Base-by-base conservation (phyloP, 2,888 invertebrate species). In the Lithophane socia region DNA sequence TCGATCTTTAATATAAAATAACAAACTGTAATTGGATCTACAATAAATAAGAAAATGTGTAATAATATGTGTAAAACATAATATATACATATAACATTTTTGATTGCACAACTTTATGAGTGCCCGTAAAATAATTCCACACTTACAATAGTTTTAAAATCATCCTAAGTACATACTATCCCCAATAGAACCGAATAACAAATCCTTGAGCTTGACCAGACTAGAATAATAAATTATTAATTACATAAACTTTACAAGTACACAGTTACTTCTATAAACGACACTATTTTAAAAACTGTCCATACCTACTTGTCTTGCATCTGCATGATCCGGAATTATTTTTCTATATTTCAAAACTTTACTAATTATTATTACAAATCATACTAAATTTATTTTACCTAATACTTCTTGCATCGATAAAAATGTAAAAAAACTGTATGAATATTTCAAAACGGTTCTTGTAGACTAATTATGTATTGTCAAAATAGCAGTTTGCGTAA, bases 121-220 rank as follows among this genome's bases (percentile, higher is more conserved):
- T 77, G 65, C 74, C 66, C 61, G 69, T 80, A 82, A 85, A 60
- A 68, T 68, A 79, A 78, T 76, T 83, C 37, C 71, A 80, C 70
- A 66, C 60, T 74, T 79, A 86, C 64, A 81, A 68, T 79, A 83
- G 70, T 73, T 83, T 81, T 82, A 64, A 84, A 86, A 75, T 86
- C 83, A 84, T 79, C 73, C 86, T 91, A 90, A 90, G 89, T 91
- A 90, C 86, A 80, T 88, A 87, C 88, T 86, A 88, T 87, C 85
- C 87, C 85, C 87, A 86, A 86, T 80, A 83, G 89, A 87, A 89
- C 88, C 89, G 87, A 90, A 86, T 84, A 88, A 86, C 90, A 90
- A 90, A 90, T 90, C 90, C 92, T 95, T 96, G 95, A 96, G 95
- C 95, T 93, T 94, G 93, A 92, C 92, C 93, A 94, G 96, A 96